These are phyloP conservation scores for Mustelus asterias DNA, from an alignment of 2,113 vertebrate genomes.

Conservation along the genomic window DNA sequence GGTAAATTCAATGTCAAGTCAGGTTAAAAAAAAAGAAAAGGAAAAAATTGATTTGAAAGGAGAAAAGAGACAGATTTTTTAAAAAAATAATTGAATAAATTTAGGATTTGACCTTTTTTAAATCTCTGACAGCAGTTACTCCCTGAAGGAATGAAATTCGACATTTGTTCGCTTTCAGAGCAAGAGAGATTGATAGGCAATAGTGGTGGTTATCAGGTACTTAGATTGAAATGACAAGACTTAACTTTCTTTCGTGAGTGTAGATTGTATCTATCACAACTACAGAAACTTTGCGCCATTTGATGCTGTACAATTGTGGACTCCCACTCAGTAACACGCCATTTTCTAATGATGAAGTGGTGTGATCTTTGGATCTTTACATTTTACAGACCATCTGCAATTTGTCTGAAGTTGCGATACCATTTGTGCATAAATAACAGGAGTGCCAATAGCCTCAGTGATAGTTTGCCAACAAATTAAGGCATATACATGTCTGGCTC, in stretches of 20 bases:
- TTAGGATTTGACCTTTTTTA: not conserved
- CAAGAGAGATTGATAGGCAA: not conserved
- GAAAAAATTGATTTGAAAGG: not conserved
- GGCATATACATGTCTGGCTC: not conserved
- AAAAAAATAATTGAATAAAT: not conserved
- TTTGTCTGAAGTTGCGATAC: not conserved
- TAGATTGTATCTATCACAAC: not conserved
- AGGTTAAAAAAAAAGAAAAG: too few species aligned
- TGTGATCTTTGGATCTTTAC: not conserved
- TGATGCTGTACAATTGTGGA: not conserved
- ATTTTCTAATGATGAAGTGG: not conserved
- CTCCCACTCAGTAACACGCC: not conserved
- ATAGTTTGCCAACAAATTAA: not conserved
- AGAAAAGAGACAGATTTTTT: not conserved
- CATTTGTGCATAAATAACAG: not conserved
- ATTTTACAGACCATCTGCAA: not conserved
- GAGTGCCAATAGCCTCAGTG: not conserved
- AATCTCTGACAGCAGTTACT: not conserved
- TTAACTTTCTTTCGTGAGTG: not conserved
- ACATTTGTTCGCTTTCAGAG: not conserved
- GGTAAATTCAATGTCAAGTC: too few species aligned
- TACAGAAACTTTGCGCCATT: not conserved
- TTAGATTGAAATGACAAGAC: not conserved
- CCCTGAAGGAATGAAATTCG: not conserved
- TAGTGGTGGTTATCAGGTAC: not conserved